Conservation (phyloP, 2,797 vertebrate genomes). For the Philypnodon macrostomus region DNA sequence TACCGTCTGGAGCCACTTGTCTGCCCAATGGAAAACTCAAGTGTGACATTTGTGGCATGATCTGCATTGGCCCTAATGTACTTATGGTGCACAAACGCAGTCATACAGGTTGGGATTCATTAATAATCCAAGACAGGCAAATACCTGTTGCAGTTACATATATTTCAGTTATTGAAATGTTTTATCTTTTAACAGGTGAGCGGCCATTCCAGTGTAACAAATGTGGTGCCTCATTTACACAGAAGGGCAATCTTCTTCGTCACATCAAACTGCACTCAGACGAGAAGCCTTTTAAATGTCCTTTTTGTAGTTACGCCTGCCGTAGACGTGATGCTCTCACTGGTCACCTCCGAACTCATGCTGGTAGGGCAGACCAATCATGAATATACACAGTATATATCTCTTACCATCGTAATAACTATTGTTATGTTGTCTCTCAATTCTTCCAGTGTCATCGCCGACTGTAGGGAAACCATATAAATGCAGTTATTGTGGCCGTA, state of each 20-base stretch:
- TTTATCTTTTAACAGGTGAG: slow-evolving; percentile 77
- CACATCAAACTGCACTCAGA: slow-evolving; percentile 97
- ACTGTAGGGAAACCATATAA: slow-evolving; percentile 94
- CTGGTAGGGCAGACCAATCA: slow-evolving; percentile 75
- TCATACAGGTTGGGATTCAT: slow-evolving; percentile 87
- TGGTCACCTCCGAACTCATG: slow-evolving; percentile 93
- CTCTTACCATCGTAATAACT: background rate
- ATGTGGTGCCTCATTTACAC: slow-evolving; percentile 96
- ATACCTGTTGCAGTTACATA: background rate
- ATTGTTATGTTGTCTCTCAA: background rate
- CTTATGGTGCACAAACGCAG: slow-evolving; percentile 98
- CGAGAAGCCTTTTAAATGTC: slow-evolving; percentile 97
- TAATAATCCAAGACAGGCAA: slow-evolving; percentile 47
- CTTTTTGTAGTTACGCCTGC: slow-evolving; percentile 93
- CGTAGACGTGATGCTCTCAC: slow-evolving; percentile 91
- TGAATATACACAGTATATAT: background rate
- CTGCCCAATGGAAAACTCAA: slow-evolving; percentile 93
- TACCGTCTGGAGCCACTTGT: slow-evolving; percentile 86
- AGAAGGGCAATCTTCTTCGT: slow-evolving; percentile 94
- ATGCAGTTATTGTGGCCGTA: slow-evolving; percentile 94
- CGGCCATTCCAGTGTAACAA: slow-evolving; percentile 96
- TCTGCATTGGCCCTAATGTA: slow-evolving; percentile 96
- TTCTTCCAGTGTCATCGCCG: slow-evolving; percentile 83
- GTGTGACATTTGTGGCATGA: slow-evolving; percentile 94
- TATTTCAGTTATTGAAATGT: background rate